Percentiles rank a stretch among this genome's conserved stretches.
phyloP scores from a whole-genome alignment of 2,888 invertebrate species.

The Uropetala carovei region DNA sequence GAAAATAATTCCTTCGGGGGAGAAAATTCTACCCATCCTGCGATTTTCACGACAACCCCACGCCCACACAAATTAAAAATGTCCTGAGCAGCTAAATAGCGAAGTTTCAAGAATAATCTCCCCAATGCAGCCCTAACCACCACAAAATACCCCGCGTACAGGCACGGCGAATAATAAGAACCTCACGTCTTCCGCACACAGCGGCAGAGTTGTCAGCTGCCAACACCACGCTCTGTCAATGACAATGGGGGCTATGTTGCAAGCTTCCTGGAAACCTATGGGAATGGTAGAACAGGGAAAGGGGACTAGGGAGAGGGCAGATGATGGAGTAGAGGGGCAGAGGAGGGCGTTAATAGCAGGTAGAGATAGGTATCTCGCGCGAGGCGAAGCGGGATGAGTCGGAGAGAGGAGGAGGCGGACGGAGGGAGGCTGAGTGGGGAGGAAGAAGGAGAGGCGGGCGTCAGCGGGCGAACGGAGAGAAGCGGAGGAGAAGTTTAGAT shows the following conservation, averaged over 20 bases:
- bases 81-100: conserved; percentile 44
- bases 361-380: neutral
- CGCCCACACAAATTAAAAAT: conserved; percentile 15
- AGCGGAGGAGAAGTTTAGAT: neutral
- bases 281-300: conserved; percentile 2
- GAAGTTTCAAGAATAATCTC: conserved; percentile 43
- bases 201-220: conserved; percentile 53
- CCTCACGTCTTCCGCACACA: conserved; percentile 46
- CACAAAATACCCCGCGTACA: neutral
- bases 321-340: neutral
- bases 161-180: conserved; percentile 50
- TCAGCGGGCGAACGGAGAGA: neutral
- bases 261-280: conserved; percentile 34
- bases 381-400: neutral
- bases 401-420: neutral
- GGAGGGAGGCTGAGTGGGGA: too few species aligned
- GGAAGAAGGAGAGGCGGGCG: neutral
- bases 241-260: conserved; percentile 55
- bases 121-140: conserved; percentile 38
- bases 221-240: conserved; percentile 59
- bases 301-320: neutral
- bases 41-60: neutral
- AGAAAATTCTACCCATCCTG: neutral
- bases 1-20: neutral
- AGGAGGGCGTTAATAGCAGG: neutral